Percentiles rank a stretch among this genome's conserved stretches.
These are phyloP conservation scores for Ariopsis seemanni DNA, from an alignment of 2,113 vertebrate species.

Conservation along the genomic window DNA sequence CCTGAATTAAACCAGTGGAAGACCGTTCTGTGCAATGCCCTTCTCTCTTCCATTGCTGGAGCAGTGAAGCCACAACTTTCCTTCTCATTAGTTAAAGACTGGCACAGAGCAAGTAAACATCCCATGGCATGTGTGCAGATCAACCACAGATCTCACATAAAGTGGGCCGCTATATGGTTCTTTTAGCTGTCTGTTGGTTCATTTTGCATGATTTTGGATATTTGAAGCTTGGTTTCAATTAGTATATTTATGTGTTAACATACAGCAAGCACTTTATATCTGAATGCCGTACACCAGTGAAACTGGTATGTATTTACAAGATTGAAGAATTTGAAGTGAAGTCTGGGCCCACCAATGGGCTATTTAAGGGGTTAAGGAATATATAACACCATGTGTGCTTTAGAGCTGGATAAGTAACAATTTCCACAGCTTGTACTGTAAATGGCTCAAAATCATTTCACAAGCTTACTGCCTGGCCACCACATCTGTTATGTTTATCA, in stretches of 20 bases:
- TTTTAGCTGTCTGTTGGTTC: conserved; percentile 12
- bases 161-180: conserved; percentile 17
- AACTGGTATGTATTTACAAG: not conserved
- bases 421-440: conserved; percentile 1
- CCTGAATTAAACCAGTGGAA: conserved; percentile 35
- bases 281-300: not conserved
- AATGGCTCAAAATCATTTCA: not conserved
- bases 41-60: conserved; percentile 28
- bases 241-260: not conserved
- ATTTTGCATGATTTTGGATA: conserved; percentile 24
- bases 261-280: not conserved
- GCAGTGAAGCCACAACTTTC: not conserved
- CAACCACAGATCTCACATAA: conserved; percentile 25
- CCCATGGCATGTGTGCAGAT: conserved; percentile 38
- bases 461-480: not conserved
- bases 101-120: conserved; percentile 21
- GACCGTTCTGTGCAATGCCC: conserved; percentile 15
- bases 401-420: not conserved
- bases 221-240: not conserved
- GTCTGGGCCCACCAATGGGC: not conserved
- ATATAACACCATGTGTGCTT: not conserved
- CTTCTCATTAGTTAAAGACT: conserved; percentile 11
- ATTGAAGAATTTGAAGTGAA: not conserved
- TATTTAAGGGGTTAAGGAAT: not conserved
- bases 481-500: not conserved